phyloP scores from a whole-genome alignment of 2,888 invertebrate species.

The Macrophya alboannulata region DNA sequence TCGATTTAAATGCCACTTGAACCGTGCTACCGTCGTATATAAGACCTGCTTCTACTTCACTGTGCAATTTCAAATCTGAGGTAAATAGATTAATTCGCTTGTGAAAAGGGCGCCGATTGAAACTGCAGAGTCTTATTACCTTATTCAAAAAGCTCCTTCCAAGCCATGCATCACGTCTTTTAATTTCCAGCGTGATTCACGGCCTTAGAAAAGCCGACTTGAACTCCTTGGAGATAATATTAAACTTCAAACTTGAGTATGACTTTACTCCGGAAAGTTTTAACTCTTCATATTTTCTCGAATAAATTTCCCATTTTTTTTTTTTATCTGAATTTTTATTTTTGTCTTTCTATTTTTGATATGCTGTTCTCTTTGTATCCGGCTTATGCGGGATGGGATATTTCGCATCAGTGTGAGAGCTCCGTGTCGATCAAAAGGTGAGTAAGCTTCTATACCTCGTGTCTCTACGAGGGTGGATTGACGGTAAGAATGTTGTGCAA shows the following conservation, averaged over 20 bases:
- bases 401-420: neutral
- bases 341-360: neutral
- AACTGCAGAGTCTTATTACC: neutral
- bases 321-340: no score
- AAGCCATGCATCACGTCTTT: no score
- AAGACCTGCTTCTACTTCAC: neutral
- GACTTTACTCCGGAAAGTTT: neutral
- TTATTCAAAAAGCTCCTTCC: neutral
- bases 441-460: slow-evolving; percentile 4
- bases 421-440: neutral
- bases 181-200: neutral
- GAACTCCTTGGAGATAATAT: neutral
- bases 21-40: neutral
- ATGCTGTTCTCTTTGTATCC: neutral
- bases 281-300: neutral
- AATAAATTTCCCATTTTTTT: neutral
- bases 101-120: neutral
- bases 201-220: neutral
- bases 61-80: neutral
- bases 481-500: slow-evolving; percentile 6
- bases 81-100: neutral
- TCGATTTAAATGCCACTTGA: slow-evolving; percentile 48
- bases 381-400: neutral
- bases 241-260: neutral
- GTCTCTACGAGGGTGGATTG: neutral